Conservation (phyloP, 2,888 invertebrate genomes). For the Apoda limacodes region DNA sequence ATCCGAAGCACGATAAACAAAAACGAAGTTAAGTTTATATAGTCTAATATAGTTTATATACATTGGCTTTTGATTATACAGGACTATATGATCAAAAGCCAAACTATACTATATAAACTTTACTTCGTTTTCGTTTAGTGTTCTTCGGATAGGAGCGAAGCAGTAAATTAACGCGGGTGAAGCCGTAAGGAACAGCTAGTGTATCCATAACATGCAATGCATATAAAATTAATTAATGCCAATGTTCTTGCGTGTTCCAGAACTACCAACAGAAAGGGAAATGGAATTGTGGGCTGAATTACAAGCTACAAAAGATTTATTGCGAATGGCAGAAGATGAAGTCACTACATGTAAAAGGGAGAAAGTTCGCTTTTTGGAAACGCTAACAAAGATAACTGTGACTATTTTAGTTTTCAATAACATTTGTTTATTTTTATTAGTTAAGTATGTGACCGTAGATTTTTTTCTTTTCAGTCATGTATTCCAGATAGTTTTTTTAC, state of each 20-base stretch:
- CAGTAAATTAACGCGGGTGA: too few species aligned
- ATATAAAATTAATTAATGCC: neutral
- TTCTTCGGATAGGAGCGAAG: neutral
- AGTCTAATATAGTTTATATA: too few species aligned
- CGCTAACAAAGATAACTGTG: constrained; percentile 53
- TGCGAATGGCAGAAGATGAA: constrained; percentile 53
- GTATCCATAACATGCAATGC: neutral
- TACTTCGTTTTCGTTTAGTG: neutral
- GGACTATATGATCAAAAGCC: too few species aligned
- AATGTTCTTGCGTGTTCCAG: too few species aligned
- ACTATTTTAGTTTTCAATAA: constrained; percentile 18
- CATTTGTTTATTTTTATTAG: neutral
- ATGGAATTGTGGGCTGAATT: constrained; percentile 56
- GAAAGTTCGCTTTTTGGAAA: constrained; percentile 55
- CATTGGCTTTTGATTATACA: too few species aligned
- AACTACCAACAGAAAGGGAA: constrained; percentile 53
- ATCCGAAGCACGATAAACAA: too few species aligned
- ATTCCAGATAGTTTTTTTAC: constrained; percentile 40
- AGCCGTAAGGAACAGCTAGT: too few species aligned
- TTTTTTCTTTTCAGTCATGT: constrained; percentile 44
- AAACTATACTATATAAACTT: too few species aligned
- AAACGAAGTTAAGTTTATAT: too few species aligned
- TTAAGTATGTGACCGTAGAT: constrained; percentile 4
- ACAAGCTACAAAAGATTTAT: constrained; percentile 52
- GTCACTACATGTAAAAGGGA: constrained; percentile 45